A percentile compares a stretch with the other conserved stretches of the same genome.
phyloP scores from a whole-genome alignment of 2,888 invertebrate species.

The Miltochrista miniata region DNA sequence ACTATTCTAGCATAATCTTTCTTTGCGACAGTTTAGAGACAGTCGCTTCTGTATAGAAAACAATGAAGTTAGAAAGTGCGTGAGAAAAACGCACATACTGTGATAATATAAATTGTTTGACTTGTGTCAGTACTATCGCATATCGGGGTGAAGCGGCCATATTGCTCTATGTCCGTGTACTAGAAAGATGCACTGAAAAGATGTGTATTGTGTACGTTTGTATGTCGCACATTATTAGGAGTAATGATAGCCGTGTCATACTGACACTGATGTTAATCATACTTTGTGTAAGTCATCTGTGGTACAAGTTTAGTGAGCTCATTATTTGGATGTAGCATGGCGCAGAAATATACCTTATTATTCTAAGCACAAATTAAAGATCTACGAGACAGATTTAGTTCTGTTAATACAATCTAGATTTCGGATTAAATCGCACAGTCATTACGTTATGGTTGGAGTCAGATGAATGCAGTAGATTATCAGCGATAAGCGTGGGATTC shows the following conservation, averaged over 20 bases:
- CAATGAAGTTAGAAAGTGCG: slow-evolving; percentile 80
- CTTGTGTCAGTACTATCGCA: slow-evolving; percentile 29
- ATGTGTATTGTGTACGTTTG: slow-evolving; percentile 18
- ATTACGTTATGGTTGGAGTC: neutral
- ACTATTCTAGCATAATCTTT: slow-evolving; percentile 53
- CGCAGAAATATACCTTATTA: neutral
- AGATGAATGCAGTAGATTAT: neutral
- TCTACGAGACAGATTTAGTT: neutral
- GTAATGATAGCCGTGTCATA: slow-evolving; percentile 3
- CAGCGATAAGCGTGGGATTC: neutral
- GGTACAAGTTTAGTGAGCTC: neutral
- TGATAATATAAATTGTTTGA: slow-evolving; percentile 70
- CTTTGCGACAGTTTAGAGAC: slow-evolving; percentile 52
- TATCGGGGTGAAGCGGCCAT: slow-evolving; percentile 31
- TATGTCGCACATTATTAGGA: slow-evolving; percentile 5
- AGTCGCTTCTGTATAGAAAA: slow-evolving; percentile 65
- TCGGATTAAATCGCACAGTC: neutral
- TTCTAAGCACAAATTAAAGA: neutral
- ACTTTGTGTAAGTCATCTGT: neutral
- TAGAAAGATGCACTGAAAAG: slow-evolving; percentile 40
- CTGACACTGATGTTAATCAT: slow-evolving; percentile 10
- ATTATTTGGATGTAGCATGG: neutral
- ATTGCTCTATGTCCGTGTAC: slow-evolving; percentile 31
- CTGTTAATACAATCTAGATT: neutral
- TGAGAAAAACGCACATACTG: slow-evolving; percentile 56